Evolutionary conservation across 2,888 invertebrate genomes (phyloP), one percentile per base, ranked within the genome.

Genomic region (Idaea biselata): DNA sequence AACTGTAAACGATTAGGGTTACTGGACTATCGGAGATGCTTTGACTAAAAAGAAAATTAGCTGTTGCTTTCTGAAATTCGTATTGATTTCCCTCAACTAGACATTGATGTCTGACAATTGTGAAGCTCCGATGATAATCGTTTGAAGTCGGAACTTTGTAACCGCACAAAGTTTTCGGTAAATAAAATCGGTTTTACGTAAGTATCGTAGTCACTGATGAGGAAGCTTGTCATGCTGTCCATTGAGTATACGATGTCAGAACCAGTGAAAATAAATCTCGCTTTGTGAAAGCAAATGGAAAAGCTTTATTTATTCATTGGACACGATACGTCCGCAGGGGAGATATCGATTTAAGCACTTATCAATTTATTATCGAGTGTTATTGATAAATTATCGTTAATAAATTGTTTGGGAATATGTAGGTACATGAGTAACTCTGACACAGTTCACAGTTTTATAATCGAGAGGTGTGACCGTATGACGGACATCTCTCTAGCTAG

Each of bases 1-100:
- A 86, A 83, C 84, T 84, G 74, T 80, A 76, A 79, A 82, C 89
- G 90, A 90, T 90, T 89, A 89, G 84, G 82, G 87, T 82, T 87
- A 84, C 84, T 82, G 80, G 76, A 77, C 77, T 80, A 73, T 77
- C 72, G 68, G 76, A 75, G 75, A 74, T 74, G 73, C 74, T 73
- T 44, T 11, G 44, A 44, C 72, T 78, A 74, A 81, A 83, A 83
- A 78, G 77, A 80, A 83, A 84, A 87, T 88, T 87, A 79, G 80
- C 81, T 78, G 76, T 66, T 25, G 68, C 67, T 70, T 75, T 44
- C 11, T 44, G 0, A 77, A 74, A 81, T 73, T 75, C 61, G 65
- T 69, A 64, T 70, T 64, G 61, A 63, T 67, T 69, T 71, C 25
- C 1, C 25, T 25, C 25, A 3, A 25, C 25, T 25, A 25, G 25